Evolutionary conservation across 2,113 vertebrate genomes (phyloP).

Genomic region (Bufo bufo): DNA sequence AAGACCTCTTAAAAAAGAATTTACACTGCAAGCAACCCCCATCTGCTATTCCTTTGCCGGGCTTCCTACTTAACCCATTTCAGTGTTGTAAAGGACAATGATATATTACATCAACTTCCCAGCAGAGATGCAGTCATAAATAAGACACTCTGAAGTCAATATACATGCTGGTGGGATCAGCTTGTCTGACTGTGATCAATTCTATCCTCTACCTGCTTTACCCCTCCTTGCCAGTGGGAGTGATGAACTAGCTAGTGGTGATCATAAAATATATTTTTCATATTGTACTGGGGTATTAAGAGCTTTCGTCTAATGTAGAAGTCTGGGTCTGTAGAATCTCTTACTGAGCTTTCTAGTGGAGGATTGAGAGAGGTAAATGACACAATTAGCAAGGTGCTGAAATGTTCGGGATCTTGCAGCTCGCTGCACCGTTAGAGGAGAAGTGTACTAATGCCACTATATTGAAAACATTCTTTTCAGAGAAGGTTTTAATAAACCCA

Average conservation of each 20-base stretch:
- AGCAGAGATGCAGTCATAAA: constrained; percentile 25
- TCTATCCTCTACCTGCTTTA: constrained; percentile 16
- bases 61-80: constrained; percentile 13
- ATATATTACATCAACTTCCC: constrained; percentile 15
- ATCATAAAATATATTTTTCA: constrained; percentile 2
- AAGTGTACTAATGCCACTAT: neutral
- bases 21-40: constrained; percentile 14
- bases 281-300: neutral
- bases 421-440: neutral
- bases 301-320: neutral
- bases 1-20: constrained; percentile 37
- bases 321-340: neutral
- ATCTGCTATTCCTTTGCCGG: neutral
- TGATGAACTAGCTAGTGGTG: neutral
- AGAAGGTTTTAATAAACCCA: neutral
- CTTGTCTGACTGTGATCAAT: constrained; percentile 22
- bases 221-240: neutral
- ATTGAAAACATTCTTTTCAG: neutral
- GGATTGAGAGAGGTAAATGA: neutral
- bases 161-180: constrained; percentile 18
- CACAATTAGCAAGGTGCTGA: neutral
- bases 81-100: constrained; percentile 6
- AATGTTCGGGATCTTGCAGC: neutral
- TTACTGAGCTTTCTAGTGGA: neutral
- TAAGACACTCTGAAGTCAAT: constrained; percentile 13